Evolutionary conservation across 2,888 invertebrate genomes (phyloP), one percentile per base, ranked within the genome.

Genomic region (Craniophora ligustri): DNA sequence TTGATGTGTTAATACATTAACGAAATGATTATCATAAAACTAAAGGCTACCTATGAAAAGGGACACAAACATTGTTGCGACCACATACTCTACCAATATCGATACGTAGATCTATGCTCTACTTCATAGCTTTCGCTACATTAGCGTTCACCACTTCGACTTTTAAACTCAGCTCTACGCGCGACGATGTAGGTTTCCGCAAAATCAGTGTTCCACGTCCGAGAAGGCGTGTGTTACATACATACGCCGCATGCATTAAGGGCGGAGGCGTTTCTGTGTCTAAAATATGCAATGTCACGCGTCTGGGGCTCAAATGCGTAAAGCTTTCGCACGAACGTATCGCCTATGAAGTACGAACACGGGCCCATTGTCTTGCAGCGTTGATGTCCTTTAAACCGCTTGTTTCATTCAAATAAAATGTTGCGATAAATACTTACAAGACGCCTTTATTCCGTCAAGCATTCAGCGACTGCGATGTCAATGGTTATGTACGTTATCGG

Each of bases 211-310:
- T 72, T 63, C 41, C 48, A 45, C 51, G 23, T 59, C 45, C 34
- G 38, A 53, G 21, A 45, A 63, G 71, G 65, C 55, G 65, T 66
- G 48, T 48, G 40, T 56, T 46, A 64, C 45, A 47, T 55, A 38
- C 54, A 30, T 19, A 39, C 38, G 44, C 53, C 39, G 34, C 36
- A 40, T 51, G 64, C 58, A 67, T 47, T 69, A 66, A 66, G 69
- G 64, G 74, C 66, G 57, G 55, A 63, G 69, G 66, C 62, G 67
- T 53, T 58, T 44, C 60, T 68, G 55, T 56, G 47, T 53, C 55
- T 71, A 66, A 65, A 68, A 67, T 78, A 79, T 79, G 76, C 78
- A 56, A 1, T 35, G 66, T 64, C 79, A 79, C 71, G 78, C 65
- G 38, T 50, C 51, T 44, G 45, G 42, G 11, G 14, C 50, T 34